phyloP scores from a whole-genome alignment of 2,797 vertebrate species.

The Chrysocyon brachyurus region DNA sequence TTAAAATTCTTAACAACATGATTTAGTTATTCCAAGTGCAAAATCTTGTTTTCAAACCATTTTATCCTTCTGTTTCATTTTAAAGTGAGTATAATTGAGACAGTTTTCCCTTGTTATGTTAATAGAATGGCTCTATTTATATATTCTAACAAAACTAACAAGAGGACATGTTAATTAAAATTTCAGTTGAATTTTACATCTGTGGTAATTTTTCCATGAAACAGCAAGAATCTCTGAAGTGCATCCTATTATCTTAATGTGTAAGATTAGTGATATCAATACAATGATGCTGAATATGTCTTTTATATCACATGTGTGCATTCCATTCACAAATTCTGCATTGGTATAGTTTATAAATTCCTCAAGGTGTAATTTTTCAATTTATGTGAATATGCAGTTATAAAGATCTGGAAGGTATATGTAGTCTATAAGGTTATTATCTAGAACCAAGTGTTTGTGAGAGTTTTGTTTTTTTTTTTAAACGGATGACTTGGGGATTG shows the following conservation, averaged over 20 bases:
- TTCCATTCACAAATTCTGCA: not conserved
- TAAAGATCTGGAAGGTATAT: not conserved
- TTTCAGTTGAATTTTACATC: not conserved
- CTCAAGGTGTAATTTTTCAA: not conserved
- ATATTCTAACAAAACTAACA: not conserved
- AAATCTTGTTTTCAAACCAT: not conserved
- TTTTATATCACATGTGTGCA: not conserved
- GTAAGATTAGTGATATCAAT: not conserved
- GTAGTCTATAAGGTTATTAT: not conserved
- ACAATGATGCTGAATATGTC: not conserved
- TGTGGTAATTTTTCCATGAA: not conserved
- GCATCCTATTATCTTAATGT: not conserved
- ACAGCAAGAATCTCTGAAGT: not conserved
- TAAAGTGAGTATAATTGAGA: not conserved
- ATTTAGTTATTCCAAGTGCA: not conserved
- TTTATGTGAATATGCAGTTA: not conserved
- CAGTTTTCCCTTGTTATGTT: not conserved
- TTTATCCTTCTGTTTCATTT: constrained; percentile 28
- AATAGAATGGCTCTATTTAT: not conserved
- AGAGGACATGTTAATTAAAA: not conserved
- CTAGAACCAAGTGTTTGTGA: not conserved
- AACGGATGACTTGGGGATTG: not conserved
- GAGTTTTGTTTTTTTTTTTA: not conserved
- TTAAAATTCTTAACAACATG: not conserved
- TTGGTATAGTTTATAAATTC: not conserved